A percentile compares a stretch with the other conserved stretches of the same genome.
phyloP scores from a whole-genome alignment of 2,113 vertebrate species.

The Nothoprocta perdicaria region DNA sequence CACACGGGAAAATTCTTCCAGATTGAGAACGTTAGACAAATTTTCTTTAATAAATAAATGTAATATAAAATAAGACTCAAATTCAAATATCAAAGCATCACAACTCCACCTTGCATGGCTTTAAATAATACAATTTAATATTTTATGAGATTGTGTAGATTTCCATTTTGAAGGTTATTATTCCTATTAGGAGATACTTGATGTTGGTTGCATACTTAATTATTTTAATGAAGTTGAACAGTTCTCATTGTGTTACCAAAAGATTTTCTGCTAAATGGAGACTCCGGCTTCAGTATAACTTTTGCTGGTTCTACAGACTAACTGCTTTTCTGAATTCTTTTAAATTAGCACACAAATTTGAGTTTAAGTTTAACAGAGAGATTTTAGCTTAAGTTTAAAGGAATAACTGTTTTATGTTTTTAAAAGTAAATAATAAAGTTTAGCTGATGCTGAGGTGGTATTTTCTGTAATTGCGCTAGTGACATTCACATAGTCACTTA shows the following conservation, averaged over 20 bases:
- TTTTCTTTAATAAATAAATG: not conserved
- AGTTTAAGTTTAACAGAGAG: not conserved
- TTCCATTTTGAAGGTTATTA: not conserved
- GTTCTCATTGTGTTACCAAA: not conserved
- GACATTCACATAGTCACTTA: not conserved
- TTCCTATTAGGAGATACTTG: slow-evolving; percentile 11
- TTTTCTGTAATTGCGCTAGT: not conserved
- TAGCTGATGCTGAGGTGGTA: not conserved
- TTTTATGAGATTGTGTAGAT: not conserved
- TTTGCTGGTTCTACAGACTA: not conserved
- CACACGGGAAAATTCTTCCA: not conserved
- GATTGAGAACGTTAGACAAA: not conserved
- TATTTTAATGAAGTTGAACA: slow-evolving; percentile 32
- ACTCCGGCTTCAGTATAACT: not conserved
- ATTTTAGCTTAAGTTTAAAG: slow-evolving; percentile 5
- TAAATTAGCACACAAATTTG: slow-evolving; percentile 10
- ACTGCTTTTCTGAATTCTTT: not conserved
- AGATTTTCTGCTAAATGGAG: slow-evolving; percentile 1
- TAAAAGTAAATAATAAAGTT: not conserved
- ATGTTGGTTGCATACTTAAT: slow-evolving; percentile 14
- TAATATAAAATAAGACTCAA: not conserved
- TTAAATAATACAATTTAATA: not conserved
- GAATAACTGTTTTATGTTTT: not conserved
- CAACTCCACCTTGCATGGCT: not conserved
- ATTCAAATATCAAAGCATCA: not conserved